Base-by-base conservation (phyloP, 2,113 vertebrate species). In the Hippolais icterina region DNA sequence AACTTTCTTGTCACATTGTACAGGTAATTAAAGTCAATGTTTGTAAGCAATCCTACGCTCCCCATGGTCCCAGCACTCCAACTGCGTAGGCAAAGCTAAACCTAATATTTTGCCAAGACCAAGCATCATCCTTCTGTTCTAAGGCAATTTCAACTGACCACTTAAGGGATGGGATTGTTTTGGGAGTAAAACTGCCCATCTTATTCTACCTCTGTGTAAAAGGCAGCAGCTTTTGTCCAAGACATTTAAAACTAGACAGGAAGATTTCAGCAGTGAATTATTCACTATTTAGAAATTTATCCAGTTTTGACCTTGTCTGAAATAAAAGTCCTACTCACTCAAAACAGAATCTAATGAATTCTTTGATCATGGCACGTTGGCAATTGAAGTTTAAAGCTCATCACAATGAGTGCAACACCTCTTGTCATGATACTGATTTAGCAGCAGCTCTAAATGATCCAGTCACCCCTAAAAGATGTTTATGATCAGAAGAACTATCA, bases 41-140 rank as follows among this genome's bases (percentile, higher is more conserved):
- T 63, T 66, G 27, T 68, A 50, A 59, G 44, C 52, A 94, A 63
- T 50, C 78, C 59, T 39, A 53, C 2, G 5, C 27, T 22, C 22
- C 8, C 44, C 49, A n/a, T 0, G 0, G 50, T 39, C 52, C n/a
- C 59, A 65, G 76, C 46, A 69, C 15, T 54, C 44, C 70, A 61
- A 1, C 29, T 28, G 27, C 6, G 25, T 6, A 65, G 37, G 37
- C 33, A 59, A 91, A 87, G 57, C 8, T 57, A 59, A 90, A 86
- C 15, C 15, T 47, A 59, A 13, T 4, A 15, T 61, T 69, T 56
- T 77, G 42, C 27, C 61, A 75, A 68, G 76, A 44, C 29, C n/a
- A 39, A 90, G 75, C 12, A 20, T 11, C 18, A 23, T 10, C 17
- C 12, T 85, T 70, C 66, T 65, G 18, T 23, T 65, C 42, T 24